Evolutionary conservation across 2,797 vertebrate genomes (phyloP), one percentile per base, ranked within the genome.

Genomic region (Poecilia wingei): DNA sequence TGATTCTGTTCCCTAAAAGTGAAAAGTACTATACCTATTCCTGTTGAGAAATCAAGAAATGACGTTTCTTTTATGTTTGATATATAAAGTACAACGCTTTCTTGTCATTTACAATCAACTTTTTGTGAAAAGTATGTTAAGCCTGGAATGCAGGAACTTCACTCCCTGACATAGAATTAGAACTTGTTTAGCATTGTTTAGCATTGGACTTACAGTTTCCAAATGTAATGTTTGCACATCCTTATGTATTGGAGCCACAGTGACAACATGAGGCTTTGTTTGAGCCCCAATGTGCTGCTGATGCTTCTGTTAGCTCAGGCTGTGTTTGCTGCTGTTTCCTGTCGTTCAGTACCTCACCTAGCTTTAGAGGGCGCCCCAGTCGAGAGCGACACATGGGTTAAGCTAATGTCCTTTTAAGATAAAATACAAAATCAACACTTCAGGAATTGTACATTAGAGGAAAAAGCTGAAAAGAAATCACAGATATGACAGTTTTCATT

Each of bases 271-370:
- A 39, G 2, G 71, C 28, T 69, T 49, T 78, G 51, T 74, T 79
- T 80, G 74, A 82, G 69, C 59, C 31, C 47, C 74, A 47, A 2
- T 78, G 73, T 71, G 9, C 22, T 22, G 14, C 6, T 69, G 57
- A 79, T 75, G 53, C 36, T 6, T 85, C 47, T 61, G 70, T 85
- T 79, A 46, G 85, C 16, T 86, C 77, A 79, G 72, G 76, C 20
- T 1, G 12, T 83, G 20, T 77, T 76, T 71, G n/a, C 33, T 47
- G 57, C 22, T 55, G 57, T 75, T 82, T 68, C 25, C 66, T 77
- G 22, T 68, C 72, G 41, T 68, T 45, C 72, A 4, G 45, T n/a
- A 13, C 39, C 51, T 22, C 68, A 76, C n/a, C 4, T n/a, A 7
- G 36, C 47, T 64, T 64, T 41, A 33, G 10, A 16, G 22, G 39